Conservation (phyloP, 2,113 vertebrate genomes). For the Tapirus terrestris region DNA sequence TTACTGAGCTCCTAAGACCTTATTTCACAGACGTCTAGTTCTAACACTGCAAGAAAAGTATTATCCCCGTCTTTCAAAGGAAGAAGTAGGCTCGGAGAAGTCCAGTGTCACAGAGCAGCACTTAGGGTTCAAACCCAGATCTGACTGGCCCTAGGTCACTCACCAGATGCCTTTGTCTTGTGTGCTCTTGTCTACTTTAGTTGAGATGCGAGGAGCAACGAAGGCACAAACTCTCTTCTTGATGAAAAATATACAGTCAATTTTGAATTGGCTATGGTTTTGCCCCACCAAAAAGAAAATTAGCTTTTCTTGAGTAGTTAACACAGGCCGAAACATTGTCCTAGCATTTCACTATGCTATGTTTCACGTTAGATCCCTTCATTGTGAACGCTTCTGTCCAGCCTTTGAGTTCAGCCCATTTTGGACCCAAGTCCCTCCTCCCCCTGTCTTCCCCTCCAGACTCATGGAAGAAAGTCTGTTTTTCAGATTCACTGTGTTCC, state of each 20-base stretch:
- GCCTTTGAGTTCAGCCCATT: neutral
- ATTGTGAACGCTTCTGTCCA: neutral
- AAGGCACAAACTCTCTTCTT: neutral
- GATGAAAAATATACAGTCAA: neutral
- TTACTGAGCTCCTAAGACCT: neutral
- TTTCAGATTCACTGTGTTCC: neutral
- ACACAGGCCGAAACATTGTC: neutral
- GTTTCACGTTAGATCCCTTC: neutral
- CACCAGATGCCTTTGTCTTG: neutral
- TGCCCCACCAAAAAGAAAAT: neutral
- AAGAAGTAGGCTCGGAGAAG: slow-evolving; percentile 60
- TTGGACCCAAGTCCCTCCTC: neutral
- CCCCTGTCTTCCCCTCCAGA: neutral
- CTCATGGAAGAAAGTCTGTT: neutral
- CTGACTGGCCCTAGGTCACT: neutral
- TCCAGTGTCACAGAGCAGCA: neutral
- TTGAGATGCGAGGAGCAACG: neutral
- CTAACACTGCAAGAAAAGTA: neutral
- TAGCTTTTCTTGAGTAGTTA: neutral
- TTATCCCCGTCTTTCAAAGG: slow-evolving; percentile 40
- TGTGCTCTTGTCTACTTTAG: neutral
- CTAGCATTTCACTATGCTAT: neutral
- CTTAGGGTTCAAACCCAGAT: neutral
- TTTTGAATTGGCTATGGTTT: neutral
- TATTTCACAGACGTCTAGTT: neutral